Base-by-base conservation (phyloP, 2,888 invertebrate genomes). In the Beris morrisii region DNA sequence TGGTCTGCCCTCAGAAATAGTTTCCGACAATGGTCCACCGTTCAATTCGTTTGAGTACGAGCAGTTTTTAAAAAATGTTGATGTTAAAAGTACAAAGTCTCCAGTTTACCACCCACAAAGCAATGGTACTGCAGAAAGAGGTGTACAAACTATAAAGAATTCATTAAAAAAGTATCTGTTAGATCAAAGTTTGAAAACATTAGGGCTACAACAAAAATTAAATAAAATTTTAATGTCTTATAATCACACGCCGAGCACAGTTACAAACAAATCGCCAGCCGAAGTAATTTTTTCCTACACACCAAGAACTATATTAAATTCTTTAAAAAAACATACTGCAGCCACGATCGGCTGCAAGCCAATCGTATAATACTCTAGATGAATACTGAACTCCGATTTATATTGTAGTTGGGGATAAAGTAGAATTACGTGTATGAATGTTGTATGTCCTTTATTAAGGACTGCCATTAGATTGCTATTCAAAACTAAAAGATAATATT, bases 61-160 rank as follows among this genome's bases (percentile, higher is more conserved):
- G 5, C 64, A 67, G n/a, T 68, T 65, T 67, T 64, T 54, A 30
- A 44, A 67, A 57, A 55, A 28, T 4, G 56, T 57, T 70, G 70
- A 52, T 61, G 71, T 67, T 22, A 53, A 50, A 13, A 52, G 69
- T 30, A 67, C 69, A 22, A 69, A 72, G 30, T 69, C 69, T 5
- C 46, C 5, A 5, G 15, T 46, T n/a, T 46, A 61, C 69, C 71
- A 44, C 46, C 69, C 73, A 1, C 45, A 72, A 67, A 72, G 70
- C 13, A 73, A 73, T 64, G 72, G 73, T 9, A 31, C 65, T 22
- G 71, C 73, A 6, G 72, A 74, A 69, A 70, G 69, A 30, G 68
- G 63, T 3, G 72, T 73, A 6, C 71, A 73, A 46, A 69, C 69
- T 7, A 67, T 71, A 13, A 73, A 74, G 69, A 67, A 7, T 7